Evolutionary conservation across 2,797 vertebrate species (phyloP).

Genomic region (Cetoscarus ocellatus): DNA sequence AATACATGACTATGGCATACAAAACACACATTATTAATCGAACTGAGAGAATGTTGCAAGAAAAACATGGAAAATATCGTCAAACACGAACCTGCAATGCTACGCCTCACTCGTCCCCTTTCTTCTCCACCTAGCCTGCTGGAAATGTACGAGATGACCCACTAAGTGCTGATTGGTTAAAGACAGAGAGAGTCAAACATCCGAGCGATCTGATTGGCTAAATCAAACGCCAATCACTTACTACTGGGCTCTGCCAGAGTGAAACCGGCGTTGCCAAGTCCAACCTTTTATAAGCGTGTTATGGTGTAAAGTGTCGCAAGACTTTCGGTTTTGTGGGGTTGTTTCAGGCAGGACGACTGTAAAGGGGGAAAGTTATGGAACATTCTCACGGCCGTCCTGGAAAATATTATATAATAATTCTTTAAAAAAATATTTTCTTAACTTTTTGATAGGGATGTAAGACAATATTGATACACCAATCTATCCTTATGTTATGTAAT

Average conservation of each 20-base stretch:
- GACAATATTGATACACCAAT: too few species aligned
- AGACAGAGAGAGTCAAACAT: not conserved
- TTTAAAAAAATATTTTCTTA: too few species aligned
- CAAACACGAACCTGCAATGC: constrained; percentile 66
- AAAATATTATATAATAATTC: too few species aligned
- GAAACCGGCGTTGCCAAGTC: too few species aligned
- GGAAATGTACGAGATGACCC: not conserved
- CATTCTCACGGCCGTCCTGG: too few species aligned
- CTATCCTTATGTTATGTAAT: too few species aligned
- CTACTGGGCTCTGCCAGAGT: not conserved
- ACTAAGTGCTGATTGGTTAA: constrained; percentile 68
- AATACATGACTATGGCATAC: rapidly evolving
- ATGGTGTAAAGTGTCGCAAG: too few species aligned
- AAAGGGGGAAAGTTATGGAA: too few species aligned
- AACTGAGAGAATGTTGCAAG: not conserved
- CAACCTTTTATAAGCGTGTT: too few species aligned
- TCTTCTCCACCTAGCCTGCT: constrained; percentile 65
- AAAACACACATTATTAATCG: not conserved
- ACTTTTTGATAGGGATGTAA: too few species aligned
- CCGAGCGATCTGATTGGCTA: constrained; percentile 49
- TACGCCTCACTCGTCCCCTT: constrained; percentile 58
- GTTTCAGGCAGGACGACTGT: too few species aligned
- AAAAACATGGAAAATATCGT: constrained; percentile 9
- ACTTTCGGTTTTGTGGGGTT: too few species aligned
- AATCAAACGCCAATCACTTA: constrained; percentile 42